Conservation (phyloP, 2,113 vertebrate genomes). For the Galbula dea region DNA sequence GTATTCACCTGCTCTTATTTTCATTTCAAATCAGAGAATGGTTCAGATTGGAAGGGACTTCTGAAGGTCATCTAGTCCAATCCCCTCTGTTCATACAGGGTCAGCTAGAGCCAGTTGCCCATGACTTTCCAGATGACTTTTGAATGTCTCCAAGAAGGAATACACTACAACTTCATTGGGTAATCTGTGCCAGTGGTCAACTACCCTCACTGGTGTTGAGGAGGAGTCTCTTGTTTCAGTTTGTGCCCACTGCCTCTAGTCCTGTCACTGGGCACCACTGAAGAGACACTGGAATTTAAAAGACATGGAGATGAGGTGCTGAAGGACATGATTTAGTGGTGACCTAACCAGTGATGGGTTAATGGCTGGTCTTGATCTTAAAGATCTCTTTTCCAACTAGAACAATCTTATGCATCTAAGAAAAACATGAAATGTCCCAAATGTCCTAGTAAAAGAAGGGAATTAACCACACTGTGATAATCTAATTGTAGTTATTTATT, state of each 20-base stretch:
- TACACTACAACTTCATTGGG: background rate
- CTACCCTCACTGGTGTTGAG: background rate
- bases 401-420: too few relatives aligned
- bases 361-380: too few relatives aligned
- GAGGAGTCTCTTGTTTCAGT: background rate
- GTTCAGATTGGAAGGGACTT: background rate
- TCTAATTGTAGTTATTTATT: background rate
- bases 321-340: too few relatives aligned
- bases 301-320: too few relatives aligned
- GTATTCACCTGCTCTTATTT: background rate
- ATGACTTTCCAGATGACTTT: background rate
- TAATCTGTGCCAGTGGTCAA: background rate
- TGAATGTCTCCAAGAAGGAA: background rate
- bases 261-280: background rate
- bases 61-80: background rate
- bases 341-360: too few relatives aligned
- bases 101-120: background rate
- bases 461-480: background rate
- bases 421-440: too few relatives aligned
- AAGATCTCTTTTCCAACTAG: too few relatives aligned
- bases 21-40: background rate
- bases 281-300: too few relatives aligned
- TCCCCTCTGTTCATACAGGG: background rate
- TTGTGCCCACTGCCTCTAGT: background rate
- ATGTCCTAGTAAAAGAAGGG: too few relatives aligned